Base-by-base conservation (phyloP, 2,113 vertebrate species). In the Indicator indicator region DNA sequence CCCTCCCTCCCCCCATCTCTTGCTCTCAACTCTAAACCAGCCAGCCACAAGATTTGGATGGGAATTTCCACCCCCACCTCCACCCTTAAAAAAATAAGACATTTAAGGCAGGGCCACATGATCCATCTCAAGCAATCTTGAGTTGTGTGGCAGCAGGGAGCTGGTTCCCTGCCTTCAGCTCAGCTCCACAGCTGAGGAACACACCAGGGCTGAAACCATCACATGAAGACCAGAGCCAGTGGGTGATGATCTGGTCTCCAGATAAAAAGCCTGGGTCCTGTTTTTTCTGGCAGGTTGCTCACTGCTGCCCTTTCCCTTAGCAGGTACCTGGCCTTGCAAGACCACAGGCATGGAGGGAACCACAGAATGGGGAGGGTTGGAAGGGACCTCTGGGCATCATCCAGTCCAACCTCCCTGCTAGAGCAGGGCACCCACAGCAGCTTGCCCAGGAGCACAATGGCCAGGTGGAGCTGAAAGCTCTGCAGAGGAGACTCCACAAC, bases 71-170 rank as follows among this genome's bases (percentile, higher is more conserved):
- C 91, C 79, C 69, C 46, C 46, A 16, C 5, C 21, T 46, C 16
- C 46, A 44, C 10, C 21, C 48, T 5, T 8, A 10, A 12, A 86
- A 86, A 69, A 86, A 40, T 5, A 36, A 30, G 95, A 60, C 40
- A 42, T 91, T 75, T 68, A 58, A 48, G 89, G 76, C 65, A 82
- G 65, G 75, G 76, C 88, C 55, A 60, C 76, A 11, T 26, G 85
- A 82, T 80, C 44, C 40, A 7, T 6, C 76, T 7, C 30, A 5
- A 30, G 88, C 9, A 15, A 14, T 1, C 48, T 3, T 3, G 60
- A 30, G 87, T 1, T 2, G 2, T 0, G 40, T 2, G 36, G 70
- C 38, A 16, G 48, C 1, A 4, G 0, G 11, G 65, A 70, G 60
- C 69, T 26, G 1, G 2, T 69, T 1, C 60, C 11, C 46, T 5